A percentile compares a stretch with the other conserved stretches of the same genome.
Evolutionary conservation across 2,888 invertebrate genomes (phyloP).

Genomic region (Lochmaea capreae): DNA sequence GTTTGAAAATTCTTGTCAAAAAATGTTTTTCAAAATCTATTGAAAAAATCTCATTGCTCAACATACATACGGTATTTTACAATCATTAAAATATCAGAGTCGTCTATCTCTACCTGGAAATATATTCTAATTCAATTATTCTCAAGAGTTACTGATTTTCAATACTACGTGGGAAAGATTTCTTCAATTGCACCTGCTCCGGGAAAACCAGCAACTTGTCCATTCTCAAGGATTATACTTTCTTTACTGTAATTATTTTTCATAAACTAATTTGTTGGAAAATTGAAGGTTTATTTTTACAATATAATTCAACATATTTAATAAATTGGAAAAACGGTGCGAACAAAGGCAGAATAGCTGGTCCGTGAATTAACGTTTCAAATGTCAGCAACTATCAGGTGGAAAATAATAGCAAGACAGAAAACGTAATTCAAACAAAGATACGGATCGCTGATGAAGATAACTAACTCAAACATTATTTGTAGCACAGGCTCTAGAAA

Average conservation of each 20-base stretch:
- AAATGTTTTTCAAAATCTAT: no score
- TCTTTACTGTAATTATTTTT: not conserved
- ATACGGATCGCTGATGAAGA: conserved; percentile 22
- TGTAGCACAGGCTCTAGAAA: not conserved
- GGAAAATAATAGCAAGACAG: conserved; percentile 2
- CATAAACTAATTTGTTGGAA: not conserved
- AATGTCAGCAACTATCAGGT: conserved; percentile 21
- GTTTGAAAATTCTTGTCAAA: no score
- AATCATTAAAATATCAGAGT: no score
- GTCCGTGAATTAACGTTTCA: conserved; percentile 1
- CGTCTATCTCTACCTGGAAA: no score
- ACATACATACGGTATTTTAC: no score
- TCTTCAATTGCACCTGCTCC: no score
- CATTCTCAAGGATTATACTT: not conserved
- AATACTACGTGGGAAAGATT: no score
- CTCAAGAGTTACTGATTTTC: no score
- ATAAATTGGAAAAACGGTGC: not conserved
- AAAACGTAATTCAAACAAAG: conserved; percentile 12
- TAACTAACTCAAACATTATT: conserved; percentile 11
- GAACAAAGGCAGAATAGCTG: not conserved
- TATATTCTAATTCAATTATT: no score
- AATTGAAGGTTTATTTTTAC: not conserved
- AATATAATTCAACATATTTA: not conserved
- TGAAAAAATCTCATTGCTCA: no score
- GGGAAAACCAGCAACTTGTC: not conserved